Base-by-base conservation (phyloP, 2,888 invertebrate genomes). In the Philaethria dido region DNA sequence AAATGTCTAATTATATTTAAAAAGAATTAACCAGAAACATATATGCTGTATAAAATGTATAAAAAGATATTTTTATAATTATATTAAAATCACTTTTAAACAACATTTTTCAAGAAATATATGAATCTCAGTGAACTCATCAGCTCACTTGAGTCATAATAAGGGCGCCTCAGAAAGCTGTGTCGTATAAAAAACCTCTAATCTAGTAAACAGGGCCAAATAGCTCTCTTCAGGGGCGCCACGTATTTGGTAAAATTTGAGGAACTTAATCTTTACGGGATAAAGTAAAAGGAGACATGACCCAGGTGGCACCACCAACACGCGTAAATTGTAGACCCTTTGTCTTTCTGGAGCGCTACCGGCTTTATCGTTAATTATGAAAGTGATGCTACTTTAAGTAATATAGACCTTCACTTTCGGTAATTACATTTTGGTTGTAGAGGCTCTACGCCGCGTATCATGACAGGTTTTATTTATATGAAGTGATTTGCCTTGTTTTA, bases 151-250 rank as follows among this genome's bases (percentile, higher is more conserved):
- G 59, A 61, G 66, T 57, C 72, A 72, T 70, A 70, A 73, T 64
- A 73, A 69, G 68, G 62, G 68, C 68, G 55, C 55, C 68, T 64
- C 73, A 82, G 84, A 88, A 86, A 88, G 86, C 86, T 82, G 85
- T 86, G 88, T 80, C 86, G 84, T 88, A 88, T 89, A 69, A 91
- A 82, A 91, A 91, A 85, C 88, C 90, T 90, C 86, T 90, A 92
- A 91, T 92, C 89, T 89, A 88, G 90, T 91, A 92, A 92, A 91
- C 92, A 90, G 88, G 87, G 85, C 84, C 85, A 90, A 92, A 92
- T 91, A 91, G 89, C 90, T 92, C 89, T 92, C 89, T 91, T 86
- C 87, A 83, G 89, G 87, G 85, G 84, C 77, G 84, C 84, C 83
- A 83, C 84, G 86, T 84, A 81, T 86, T 80, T 81, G 83, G 79